phyloP scores from a whole-genome alignment of 2,888 invertebrate species.

The Orchesellides sinensis region DNA sequence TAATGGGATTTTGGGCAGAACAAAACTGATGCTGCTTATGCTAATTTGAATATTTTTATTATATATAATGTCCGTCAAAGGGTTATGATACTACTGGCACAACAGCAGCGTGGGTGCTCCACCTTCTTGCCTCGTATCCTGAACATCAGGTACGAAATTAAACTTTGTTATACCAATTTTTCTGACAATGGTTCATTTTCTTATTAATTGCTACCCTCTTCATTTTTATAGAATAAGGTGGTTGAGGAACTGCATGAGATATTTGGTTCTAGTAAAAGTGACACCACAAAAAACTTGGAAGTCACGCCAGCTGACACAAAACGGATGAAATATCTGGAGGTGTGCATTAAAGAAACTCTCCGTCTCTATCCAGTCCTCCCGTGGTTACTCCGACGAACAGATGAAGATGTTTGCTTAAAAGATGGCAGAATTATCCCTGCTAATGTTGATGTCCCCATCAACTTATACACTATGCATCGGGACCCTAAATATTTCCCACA shows the following conservation, averaged over 20 bases:
- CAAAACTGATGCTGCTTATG: too few relatives aligned
- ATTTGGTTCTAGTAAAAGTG: not conserved
- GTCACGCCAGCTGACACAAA: constrained; percentile 1
- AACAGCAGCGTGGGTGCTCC: constrained; percentile 14
- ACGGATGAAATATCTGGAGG: constrained; percentile 27
- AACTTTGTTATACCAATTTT: too few relatives aligned
- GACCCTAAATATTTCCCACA: constrained; percentile 6
- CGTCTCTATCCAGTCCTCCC: constrained; percentile 31
- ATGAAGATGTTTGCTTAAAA: constrained; percentile 17
- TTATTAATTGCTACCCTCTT: too few relatives aligned
- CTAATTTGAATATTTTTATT: not conserved
- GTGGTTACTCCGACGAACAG: constrained; percentile 15
- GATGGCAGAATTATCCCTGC: constrained; percentile 23
- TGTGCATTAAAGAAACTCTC: constrained; percentile 26
- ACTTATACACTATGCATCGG: constrained; percentile 17
- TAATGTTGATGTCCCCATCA: constrained; percentile 32
- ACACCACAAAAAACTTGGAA: too few relatives aligned
- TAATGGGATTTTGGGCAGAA: too few relatives aligned
- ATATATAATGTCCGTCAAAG: not conserved
- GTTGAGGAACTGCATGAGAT: not conserved
- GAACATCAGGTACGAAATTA: constrained; percentile 19
- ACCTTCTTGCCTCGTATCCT: constrained; percentile 27
- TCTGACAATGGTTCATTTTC: not conserved
- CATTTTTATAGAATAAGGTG: constrained; percentile 3
- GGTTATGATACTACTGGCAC: constrained; percentile 43